Evolutionary conservation across 2,888 invertebrate genomes (phyloP).

Genomic region (Pyralis farinalis): DNA sequence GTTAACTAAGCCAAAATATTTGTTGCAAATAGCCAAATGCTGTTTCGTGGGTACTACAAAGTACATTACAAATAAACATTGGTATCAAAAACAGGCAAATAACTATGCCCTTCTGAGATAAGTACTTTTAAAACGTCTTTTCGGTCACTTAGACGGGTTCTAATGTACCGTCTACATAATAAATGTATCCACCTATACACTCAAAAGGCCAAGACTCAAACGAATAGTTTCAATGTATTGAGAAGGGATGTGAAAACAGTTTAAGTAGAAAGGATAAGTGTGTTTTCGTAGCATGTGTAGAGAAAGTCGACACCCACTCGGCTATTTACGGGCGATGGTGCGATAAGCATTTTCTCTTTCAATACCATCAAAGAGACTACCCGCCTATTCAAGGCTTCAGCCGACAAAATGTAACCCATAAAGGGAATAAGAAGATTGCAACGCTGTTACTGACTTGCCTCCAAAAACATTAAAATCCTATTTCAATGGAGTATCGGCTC

Average conservation of each 20-base stretch:
- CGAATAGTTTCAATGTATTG: constrained; percentile 59
- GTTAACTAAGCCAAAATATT: too few species aligned
- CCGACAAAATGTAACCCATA: constrained; percentile 66
- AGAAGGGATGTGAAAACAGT: constrained; percentile 65
- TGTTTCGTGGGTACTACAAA: too few species aligned
- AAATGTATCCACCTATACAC: constrained; percentile 37
- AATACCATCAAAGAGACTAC: constrained; percentile 74
- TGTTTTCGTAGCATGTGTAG: constrained; percentile 70
- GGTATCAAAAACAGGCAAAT: background rate
- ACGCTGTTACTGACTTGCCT: constrained; percentile 46
- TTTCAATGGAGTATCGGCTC: constrained; percentile 34
- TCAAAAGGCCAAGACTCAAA: constrained; percentile 51
- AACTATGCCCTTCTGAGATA: constrained; percentile 9
- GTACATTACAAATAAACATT: too few species aligned
- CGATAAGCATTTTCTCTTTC: constrained; percentile 78
- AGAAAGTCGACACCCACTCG: constrained; percentile 72
- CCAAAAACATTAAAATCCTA: constrained; percentile 45
- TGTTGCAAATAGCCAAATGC: too few species aligned
- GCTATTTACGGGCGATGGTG: constrained; percentile 73
- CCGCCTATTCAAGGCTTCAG: constrained; percentile 63
- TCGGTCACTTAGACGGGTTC: constrained; percentile 18
- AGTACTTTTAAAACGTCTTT: constrained; percentile 13
- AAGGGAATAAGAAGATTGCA: constrained; percentile 63
- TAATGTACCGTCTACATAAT: constrained; percentile 23
- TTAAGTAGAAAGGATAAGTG: constrained; percentile 74